phyloP scores from a whole-genome alignment of 2,797 vertebrate species.

The Eulemur mongoz region DNA sequence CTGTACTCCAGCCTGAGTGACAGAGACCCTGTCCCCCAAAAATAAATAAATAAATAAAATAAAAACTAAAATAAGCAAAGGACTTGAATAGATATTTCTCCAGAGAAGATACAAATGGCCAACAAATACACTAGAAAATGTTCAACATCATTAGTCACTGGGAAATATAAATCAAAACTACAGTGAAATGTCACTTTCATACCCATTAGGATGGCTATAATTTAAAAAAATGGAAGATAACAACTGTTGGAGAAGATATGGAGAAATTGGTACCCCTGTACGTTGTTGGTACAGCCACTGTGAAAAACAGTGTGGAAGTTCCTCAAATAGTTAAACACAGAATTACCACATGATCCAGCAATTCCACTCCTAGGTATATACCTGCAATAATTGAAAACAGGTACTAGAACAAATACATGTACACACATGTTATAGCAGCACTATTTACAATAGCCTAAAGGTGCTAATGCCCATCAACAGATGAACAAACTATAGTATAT shows the following conservation, averaged over 20 bases:
- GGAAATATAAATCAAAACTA: constrained; percentile 38
- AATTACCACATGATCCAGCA: background rate
- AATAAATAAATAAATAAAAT: too few species aligned
- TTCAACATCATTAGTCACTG: background rate
- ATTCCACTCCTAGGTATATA: background rate
- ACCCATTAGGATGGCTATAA: background rate
- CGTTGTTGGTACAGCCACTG: background rate
- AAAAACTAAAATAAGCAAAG: background rate
- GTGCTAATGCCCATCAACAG: background rate
- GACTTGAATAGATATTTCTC: background rate
- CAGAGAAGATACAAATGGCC: background rate
- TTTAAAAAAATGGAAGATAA: background rate
- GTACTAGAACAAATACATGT: background rate
- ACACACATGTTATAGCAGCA: background rate
- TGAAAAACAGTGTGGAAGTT: background rate
- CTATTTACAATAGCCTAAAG: background rate
- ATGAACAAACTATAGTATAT: background rate
- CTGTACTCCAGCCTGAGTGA: too few species aligned
- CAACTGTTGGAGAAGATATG: background rate
- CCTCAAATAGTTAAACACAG: background rate
- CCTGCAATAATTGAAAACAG: background rate
- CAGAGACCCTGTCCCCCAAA: too few species aligned
- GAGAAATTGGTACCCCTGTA: background rate
- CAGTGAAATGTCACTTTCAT: background rate
- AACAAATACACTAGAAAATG: background rate